Evolutionary conservation across 2,888 invertebrate genomes (phyloP).

Genomic region (Torymus tubicola): DNA sequence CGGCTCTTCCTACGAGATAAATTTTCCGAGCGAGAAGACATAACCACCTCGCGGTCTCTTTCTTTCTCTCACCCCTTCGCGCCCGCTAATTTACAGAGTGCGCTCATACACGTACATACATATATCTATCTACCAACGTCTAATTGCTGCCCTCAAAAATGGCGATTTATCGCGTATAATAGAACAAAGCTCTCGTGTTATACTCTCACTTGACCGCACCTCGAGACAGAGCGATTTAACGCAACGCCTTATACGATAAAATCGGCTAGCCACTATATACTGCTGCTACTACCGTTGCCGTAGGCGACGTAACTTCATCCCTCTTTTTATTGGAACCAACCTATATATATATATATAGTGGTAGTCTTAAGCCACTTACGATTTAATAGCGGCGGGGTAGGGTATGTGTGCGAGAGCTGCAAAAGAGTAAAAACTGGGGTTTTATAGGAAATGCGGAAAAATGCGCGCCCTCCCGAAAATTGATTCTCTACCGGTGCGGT

Average conservation of each 20-base stretch:
- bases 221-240: conserved; percentile 9
- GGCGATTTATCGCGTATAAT: conserved; percentile 31
- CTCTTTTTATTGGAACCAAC: conserved; percentile 70
- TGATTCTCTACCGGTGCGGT: no score
- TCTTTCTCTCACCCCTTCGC: neutral
- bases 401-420: no score
- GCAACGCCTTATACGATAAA: conserved; percentile 27
- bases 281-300: conserved; percentile 54
- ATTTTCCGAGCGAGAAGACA: conserved; percentile 2
- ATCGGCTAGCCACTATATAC: conserved; percentile 47
- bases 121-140: neutral
- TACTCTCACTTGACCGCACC: no score
- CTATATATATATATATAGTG: conserved; percentile 65
- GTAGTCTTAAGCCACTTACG: conserved; percentile 73
- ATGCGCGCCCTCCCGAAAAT: neutral
- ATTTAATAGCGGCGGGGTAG: conserved; percentile 69
- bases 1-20: neutral
- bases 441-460: conserved; percentile 9
- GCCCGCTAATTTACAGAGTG: conserved; percentile 41
- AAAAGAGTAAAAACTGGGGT: no score
- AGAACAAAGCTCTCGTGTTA: conserved; percentile 22
- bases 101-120: neutral
- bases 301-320: conserved; percentile 70
- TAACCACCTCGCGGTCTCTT: neutral
- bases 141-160: conserved; percentile 48